Evolutionary conservation across 2,797 vertebrate genomes (phyloP).

Genomic region (Benthosema pterotum): DNA sequence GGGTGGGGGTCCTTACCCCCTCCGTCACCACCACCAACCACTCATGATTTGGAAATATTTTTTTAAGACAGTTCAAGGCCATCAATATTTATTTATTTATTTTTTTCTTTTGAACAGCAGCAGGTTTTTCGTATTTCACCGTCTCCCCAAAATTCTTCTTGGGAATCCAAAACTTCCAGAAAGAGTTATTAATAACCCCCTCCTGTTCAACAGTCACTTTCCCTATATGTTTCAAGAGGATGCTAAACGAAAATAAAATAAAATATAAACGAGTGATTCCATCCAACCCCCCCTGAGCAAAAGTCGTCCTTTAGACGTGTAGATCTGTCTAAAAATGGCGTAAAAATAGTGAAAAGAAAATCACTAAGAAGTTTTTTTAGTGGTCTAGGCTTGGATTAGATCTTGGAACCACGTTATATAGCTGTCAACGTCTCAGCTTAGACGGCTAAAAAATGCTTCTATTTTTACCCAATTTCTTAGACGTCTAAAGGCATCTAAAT

Average conservation of each 20-base stretch:
- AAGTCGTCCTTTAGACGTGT: too few relatives aligned
- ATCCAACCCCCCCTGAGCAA: too few relatives aligned
- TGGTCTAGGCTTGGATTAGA: too few relatives aligned
- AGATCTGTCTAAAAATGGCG: too few relatives aligned
- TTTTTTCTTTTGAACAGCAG: slow-evolving; percentile 86
- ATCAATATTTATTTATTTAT: slow-evolving; percentile 70
- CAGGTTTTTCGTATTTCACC: slow-evolving; percentile 86
- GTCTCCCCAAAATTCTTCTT: slow-evolving; percentile 67
- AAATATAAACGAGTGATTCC: slow-evolving; percentile 20
- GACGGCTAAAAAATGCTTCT: too few relatives aligned
- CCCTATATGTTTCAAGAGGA: slow-evolving; percentile 60
- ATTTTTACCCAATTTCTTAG: too few relatives aligned
- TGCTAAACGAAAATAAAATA: slow-evolving; percentile 49
- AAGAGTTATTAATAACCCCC: slow-evolving; percentile 75
- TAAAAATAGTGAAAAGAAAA: too few relatives aligned
- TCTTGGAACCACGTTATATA: too few relatives aligned
- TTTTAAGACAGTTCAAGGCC: slow-evolving; percentile 88
- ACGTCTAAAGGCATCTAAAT: too few relatives aligned
- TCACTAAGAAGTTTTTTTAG: too few relatives aligned
- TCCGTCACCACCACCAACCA: slow-evolving; percentile 58
- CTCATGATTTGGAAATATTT: slow-evolving; percentile 82
- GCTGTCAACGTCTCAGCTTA: too few relatives aligned
- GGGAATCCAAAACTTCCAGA: slow-evolving; percentile 74
- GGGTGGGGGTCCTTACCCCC: slow-evolving; percentile 58
- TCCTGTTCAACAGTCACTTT: slow-evolving; percentile 75